These are phyloP conservation scores for Basileuterus tristriatus DNA, from an alignment of 2,797 vertebrate species.

Conservation along the genomic window DNA sequence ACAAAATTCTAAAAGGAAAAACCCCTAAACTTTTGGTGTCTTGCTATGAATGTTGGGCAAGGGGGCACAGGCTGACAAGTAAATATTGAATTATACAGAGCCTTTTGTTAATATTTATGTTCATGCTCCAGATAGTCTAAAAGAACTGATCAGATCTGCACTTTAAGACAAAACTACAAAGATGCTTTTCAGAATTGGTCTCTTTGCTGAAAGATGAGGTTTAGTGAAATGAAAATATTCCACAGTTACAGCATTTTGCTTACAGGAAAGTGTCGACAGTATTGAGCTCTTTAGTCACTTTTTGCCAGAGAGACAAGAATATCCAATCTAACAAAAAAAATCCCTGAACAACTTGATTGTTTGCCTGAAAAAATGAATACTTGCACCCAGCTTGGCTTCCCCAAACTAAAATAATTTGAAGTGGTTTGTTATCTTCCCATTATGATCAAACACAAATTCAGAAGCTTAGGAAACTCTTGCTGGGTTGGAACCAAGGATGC, in stretches of 20 bases:
- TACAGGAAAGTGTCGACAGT: background rate
- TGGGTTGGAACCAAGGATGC: background rate
- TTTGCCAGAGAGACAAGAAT: background rate
- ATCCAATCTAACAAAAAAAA: background rate
- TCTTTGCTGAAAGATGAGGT: background rate
- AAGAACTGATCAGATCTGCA: background rate
- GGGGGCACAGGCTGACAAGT: background rate
- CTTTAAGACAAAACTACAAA: background rate
- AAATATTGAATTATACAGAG: conserved; percentile 1
- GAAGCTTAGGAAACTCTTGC: background rate
- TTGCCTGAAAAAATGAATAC: background rate
- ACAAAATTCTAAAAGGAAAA: conserved; percentile 5
- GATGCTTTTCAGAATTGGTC: background rate
- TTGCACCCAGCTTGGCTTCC: background rate
- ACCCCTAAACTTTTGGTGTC: background rate
- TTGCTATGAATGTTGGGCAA: background rate
- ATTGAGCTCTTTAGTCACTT: background rate
- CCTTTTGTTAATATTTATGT: background rate
- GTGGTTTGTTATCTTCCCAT: background rate
- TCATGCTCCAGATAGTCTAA: background rate
- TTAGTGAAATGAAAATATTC: background rate
- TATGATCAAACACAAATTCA: background rate
- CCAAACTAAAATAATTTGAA: background rate
- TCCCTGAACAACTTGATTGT: background rate
- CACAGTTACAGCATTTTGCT: background rate